Evolutionary conservation across 1,140 invertebrate genomes (phyloP), one percentile per base, ranked within the genome.

Genomic region (Coptotermes formosanus): DNA sequence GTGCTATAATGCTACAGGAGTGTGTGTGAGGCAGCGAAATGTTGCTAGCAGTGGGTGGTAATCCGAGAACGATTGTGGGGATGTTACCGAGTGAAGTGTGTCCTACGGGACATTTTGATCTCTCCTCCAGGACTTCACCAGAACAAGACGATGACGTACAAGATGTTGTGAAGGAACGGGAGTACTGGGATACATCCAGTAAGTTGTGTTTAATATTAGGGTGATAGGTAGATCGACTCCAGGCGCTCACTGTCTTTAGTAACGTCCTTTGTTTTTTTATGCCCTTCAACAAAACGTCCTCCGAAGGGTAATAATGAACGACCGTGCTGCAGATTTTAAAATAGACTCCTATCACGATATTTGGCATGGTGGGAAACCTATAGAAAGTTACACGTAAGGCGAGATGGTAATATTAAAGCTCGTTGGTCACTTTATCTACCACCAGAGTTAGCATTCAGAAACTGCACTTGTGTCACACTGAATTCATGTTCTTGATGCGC

Each of bases 1-100:
- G 38, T 44, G 32, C 82, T 14, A 8, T 38, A 25, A 19, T 44
- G 25, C 1, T 14, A 38, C 32, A 82, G 82, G 25, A 4, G 30
- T 55, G 82, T 1, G 32, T 23, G 82, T 12, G 82, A 11, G 82
- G 16, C 23, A 30, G 30, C 2, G n/a, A 55, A 38, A 85, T 85
- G 85, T 85, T 85, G 85, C 85, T 85, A 32, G 85, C 85, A 25
- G 85, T 85, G 32, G 85, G 85, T 48, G 85, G 85, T 30, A 85
- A 81, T 64, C 85, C 85, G 3, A 48, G 85, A 21, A 48, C 85
- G n/a, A 30, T 85, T n/a, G 85, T 85, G 6, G 85, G 85, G 19
- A 82, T 81, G 69, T 19, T 85, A 55, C 85, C 85, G 8, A 32
- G 21, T 30, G 45, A 85, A 25, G 45, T 69, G n/a, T 43, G 45